Evolutionary conservation across 1,140 invertebrate species (phyloP).

Genomic region (Chionoecetes opilio): DNA sequence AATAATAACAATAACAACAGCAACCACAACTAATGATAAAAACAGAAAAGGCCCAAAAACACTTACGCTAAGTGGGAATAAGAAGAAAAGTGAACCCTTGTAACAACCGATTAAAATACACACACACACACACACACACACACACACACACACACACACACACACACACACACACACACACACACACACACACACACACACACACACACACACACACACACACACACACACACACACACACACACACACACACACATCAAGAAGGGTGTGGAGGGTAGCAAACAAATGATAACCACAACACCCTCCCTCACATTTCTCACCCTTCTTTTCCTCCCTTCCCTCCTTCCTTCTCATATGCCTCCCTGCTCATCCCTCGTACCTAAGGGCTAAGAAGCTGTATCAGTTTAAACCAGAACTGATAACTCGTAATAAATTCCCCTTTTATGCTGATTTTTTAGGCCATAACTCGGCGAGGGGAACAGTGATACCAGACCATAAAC

Average conservation of each 20-base stretch:
- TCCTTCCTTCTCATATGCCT: conserved; percentile 7
- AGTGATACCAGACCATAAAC: conserved; percentile 71
- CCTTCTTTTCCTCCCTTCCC: not conserved
- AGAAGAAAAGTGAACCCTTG: too few species aligned
- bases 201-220: not conserved
- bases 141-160: not conserved
- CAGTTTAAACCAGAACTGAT: conserved; percentile 77
- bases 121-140: not conserved
- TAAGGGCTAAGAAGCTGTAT: conserved; percentile 63
- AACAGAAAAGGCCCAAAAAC: too few species aligned
- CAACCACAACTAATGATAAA: too few species aligned
- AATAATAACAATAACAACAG: too few species aligned
- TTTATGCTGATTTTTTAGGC: conserved; percentile 75
- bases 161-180: not conserved
- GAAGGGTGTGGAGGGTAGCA: not conserved
- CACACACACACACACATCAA: not conserved
- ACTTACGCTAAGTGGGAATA: too few species aligned
- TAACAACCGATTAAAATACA: not conserved
- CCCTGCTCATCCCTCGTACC: not conserved
- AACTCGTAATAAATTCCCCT: conserved; percentile 75
- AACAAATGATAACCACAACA: not conserved
- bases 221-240: not conserved
- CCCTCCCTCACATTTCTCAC: not conserved
- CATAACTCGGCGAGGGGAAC: conserved; percentile 70
- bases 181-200: not conserved